Base-by-base conservation (phyloP, 2,113 vertebrate genomes). In the Scolopax mira region DNA sequence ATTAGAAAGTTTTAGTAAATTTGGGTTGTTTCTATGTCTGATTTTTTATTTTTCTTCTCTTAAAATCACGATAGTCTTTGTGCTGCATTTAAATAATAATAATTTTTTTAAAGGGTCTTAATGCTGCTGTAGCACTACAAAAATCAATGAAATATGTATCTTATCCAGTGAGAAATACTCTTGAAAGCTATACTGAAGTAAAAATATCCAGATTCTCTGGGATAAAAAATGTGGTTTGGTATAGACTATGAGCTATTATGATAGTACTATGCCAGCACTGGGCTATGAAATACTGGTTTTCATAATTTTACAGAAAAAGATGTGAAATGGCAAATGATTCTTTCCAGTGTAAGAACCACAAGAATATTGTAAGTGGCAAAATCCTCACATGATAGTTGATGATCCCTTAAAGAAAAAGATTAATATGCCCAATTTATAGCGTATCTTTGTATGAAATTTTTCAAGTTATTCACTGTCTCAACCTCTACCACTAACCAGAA, bases 231-330 rank as follows among this genome's bases (percentile, higher is more conserved):
- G 2, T 27, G 6, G 57, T 10, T 30, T 44, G 17, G 17, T 27
- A 57, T 11, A 57, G 25, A 8, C 33, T 58, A 10, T 51, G 46
- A 93, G 25, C 5, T 66, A 13, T 22, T 55, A 24, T 23, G 42
- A 49, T 3, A 48, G 13, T 39, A 19, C 48, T 41, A 2, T 10
- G 10, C 0, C 0, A 44, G 11, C 0, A 0, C 1, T 75, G 18
- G 22, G 18, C 1, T 84, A 48, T 49, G 33, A 73, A 80, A 73
- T 11, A 24, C 0, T 39, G 9, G 5, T 81, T 73, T 7, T 78
- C 11, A 17, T 67, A 42, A 65, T 35, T 75, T 44, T 28, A 52
- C 8, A 55, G 8, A 1, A 73, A 72, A 79, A 58, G 28, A 21
- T 1, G 3, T 37, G 23, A 74, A 67, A 2, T 28, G 28, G 4